Conservation (phyloP, 37 sponge, comb jelly and placozoan species). For the Beroe forskalii region DNA sequence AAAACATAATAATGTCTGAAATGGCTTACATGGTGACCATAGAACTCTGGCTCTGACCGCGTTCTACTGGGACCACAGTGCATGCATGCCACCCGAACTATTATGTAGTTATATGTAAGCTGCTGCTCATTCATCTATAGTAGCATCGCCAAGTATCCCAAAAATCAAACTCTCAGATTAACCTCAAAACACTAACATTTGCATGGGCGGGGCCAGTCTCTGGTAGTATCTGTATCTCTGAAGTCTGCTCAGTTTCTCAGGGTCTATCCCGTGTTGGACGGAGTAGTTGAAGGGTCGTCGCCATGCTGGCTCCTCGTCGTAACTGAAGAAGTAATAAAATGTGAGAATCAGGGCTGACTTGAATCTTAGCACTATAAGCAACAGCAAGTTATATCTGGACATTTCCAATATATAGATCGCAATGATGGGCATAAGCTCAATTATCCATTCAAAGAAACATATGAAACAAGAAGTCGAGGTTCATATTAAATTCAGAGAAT, state of each 20-base stretch:
- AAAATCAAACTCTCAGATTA: too few relatives aligned
- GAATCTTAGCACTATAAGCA: neutral
- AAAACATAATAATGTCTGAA: too few relatives aligned
- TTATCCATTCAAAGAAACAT: too few relatives aligned
- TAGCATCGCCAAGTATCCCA: too few relatives aligned
- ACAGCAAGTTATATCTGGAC: neutral
- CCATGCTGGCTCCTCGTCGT: conserved; percentile 53
- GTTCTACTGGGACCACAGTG: conserved; percentile 36
- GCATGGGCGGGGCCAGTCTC: conserved; percentile 45
- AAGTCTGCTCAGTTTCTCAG: conserved; percentile 54
- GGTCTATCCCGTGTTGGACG: conserved; percentile 60
- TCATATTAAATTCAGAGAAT: too few relatives aligned
- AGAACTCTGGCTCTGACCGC: conserved; percentile 48
- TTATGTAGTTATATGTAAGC: too few relatives aligned
- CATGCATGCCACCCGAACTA: too few relatives aligned
- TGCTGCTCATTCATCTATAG: too few relatives aligned
- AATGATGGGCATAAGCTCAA: too few relatives aligned
- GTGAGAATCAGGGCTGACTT: neutral
- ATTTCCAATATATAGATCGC: neutral
- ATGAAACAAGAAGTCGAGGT: too few relatives aligned
- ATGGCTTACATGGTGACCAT: conserved; percentile 62
- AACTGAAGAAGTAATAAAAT: conserved; percentile 23
- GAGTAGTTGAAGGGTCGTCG: conserved; percentile 59
- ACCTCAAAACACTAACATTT: too few relatives aligned
- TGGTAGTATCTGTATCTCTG: conserved; percentile 62